Percentiles rank a stretch among this genome's conserved stretches.
Conservation (phyloP, 2,888 invertebrate species). For the Pyrocoelia pectoralis region DNA sequence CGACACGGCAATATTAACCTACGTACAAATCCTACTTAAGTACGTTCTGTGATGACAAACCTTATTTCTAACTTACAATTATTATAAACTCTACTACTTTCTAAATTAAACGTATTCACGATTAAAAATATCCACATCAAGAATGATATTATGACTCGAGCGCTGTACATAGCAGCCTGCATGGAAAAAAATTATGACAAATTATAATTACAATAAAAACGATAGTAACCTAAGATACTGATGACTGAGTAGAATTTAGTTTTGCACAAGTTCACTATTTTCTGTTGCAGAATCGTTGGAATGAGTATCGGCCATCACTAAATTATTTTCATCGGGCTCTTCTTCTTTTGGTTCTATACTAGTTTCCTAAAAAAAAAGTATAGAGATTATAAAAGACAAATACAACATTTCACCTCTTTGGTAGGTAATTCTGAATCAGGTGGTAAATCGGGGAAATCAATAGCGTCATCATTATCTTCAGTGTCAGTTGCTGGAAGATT, state of each 20-base stretch:
- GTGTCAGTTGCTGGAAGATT: background rate
- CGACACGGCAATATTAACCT: too few species aligned
- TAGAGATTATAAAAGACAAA: background rate
- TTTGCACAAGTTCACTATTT: background rate
- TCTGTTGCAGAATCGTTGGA: background rate
- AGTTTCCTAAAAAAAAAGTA: background rate
- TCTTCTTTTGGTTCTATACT: background rate
- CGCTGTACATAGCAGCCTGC: background rate
- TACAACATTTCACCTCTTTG: background rate
- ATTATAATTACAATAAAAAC: background rate
- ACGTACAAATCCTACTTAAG: background rate
- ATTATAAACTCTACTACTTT: background rate
- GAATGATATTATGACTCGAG: background rate
- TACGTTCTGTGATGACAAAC: background rate
- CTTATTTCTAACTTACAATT: background rate
- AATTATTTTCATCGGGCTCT: constrained; percentile 2
- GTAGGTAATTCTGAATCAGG: background rate
- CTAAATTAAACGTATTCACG: background rate
- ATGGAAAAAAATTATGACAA: background rate
- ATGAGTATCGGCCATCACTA: constrained; percentile 3
- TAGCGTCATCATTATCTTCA: background rate
- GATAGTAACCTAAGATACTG: too few species aligned
- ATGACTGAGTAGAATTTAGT: background rate
- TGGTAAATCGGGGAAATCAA: too few species aligned
- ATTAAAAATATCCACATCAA: background rate